These are phyloP conservation scores for Monopis laevigella DNA, from an alignment of 2,888 invertebrate species.

Conservation along the genomic window DNA sequence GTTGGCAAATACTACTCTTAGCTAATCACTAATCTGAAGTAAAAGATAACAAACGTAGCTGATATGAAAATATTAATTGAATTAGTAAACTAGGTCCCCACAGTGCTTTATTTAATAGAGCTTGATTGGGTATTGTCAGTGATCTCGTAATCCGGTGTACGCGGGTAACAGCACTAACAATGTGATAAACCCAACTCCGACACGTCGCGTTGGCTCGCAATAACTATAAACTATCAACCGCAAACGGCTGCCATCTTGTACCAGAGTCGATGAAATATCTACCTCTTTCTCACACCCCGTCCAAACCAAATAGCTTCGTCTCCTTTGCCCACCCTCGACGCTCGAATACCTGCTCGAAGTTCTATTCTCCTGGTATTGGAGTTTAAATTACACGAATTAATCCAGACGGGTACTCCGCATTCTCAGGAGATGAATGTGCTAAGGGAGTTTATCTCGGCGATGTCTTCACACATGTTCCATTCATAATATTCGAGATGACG, in stretches of 20 bases:
- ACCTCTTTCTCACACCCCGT: constrained; percentile 37
- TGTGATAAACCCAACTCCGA: constrained; percentile 58
- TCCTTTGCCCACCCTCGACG: constrained; percentile 28
- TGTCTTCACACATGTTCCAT: too few species aligned
- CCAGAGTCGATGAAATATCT: constrained; percentile 53
- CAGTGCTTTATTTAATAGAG: too few species aligned
- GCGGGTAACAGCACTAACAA: constrained; percentile 62
- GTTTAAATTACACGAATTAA: constrained; percentile 58
- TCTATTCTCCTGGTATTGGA: constrained; percentile 44
- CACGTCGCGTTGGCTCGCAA: constrained; percentile 59
- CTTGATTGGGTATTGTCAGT: constrained; percentile 1
- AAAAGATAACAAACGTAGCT: too few species aligned
- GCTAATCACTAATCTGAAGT: too few species aligned
- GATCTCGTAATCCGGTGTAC: constrained; percentile 45
- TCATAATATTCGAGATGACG: too few species aligned
- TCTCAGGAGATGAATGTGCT: constrained; percentile 16
- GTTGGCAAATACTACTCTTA: too few species aligned
- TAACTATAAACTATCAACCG: constrained; percentile 68
- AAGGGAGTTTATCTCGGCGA: too few species aligned
- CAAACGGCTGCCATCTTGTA: constrained; percentile 66
- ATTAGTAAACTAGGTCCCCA: too few species aligned
- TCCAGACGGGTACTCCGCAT: constrained; percentile 35
- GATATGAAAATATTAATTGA: too few species aligned
- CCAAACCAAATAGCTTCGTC: constrained; percentile 23
- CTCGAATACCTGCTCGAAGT: constrained; percentile 36